Percentiles rank a stretch among this genome's conserved stretches.
phyloP scores from a whole-genome alignment of 2,113 vertebrate genomes.

The Tichodroma muraria region DNA sequence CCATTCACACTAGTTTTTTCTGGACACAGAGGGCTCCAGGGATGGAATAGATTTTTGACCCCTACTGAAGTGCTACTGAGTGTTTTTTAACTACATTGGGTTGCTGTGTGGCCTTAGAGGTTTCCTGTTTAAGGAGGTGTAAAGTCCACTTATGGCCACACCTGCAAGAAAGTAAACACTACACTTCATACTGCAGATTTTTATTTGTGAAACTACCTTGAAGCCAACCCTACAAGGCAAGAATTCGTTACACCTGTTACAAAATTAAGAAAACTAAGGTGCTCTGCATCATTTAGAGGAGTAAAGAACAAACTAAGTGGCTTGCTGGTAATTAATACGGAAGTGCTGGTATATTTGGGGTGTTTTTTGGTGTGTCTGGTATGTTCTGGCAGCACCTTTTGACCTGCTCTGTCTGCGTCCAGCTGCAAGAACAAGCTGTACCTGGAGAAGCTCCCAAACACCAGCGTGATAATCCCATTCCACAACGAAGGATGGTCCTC shows the following conservation, averaged over 20 bases:
- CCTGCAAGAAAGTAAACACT: background rate
- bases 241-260: rapidly evolving
- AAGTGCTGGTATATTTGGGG: background rate
- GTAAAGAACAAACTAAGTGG: background rate
- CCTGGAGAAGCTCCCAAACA: slow-evolving; percentile 87
- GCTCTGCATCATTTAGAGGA: background rate
- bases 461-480: slow-evolving; percentile 95
- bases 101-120: background rate
- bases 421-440: slow-evolving; percentile 94
- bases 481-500: slow-evolving; percentile 99
- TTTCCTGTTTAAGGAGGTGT: background rate
- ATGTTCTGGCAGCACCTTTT: background rate
- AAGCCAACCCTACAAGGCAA: background rate
- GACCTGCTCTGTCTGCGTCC: background rate
- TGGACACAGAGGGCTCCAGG: background rate
- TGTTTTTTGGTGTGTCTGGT: background rate
- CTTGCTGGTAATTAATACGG: background rate
- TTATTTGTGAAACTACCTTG: background rate
- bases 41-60: background rate
- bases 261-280: background rate
- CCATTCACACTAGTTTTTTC: background rate
- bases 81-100: background rate
- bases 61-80: background rate
- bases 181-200: background rate
- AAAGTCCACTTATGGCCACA: background rate